phyloP scores from a whole-genome alignment of 2,888 invertebrate species.

The Ametastegia equiseti region DNA sequence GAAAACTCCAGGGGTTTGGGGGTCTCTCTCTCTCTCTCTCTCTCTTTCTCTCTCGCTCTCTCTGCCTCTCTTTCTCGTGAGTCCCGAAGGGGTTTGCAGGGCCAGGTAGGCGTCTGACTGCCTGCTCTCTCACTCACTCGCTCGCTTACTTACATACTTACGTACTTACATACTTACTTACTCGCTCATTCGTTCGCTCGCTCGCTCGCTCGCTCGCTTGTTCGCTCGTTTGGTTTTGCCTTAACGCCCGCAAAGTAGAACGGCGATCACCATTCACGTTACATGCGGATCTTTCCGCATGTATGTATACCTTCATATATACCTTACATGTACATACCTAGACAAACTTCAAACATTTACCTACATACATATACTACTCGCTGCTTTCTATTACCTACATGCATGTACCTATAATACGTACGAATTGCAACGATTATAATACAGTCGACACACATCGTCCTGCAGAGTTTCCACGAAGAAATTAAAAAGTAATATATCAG shows the following conservation, averaged over 20 bases:
- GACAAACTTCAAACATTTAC: too few relatives aligned
- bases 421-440: too few relatives aligned
- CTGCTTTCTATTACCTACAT: too few relatives aligned
- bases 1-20: neutral
- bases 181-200: too few relatives aligned
- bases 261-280: conserved; percentile 39
- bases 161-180: too few relatives aligned
- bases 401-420: too few relatives aligned
- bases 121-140: neutral
- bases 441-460: too few relatives aligned
- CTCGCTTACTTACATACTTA: too few relatives aligned
- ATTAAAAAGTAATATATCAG: too few relatives aligned
- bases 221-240: conserved; percentile 7
- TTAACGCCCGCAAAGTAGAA: conserved; percentile 32
- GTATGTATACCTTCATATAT: neutral
- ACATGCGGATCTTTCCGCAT: neutral
- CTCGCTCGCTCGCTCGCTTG: neutral
- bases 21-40: neutral
- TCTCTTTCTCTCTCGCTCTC: too few relatives aligned
- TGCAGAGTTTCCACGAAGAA: too few relatives aligned
- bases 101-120: neutral
- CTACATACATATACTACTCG: neutral
- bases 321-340: neutral
- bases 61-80: too few relatives aligned
- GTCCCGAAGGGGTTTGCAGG: neutral